Evolutionary conservation across 2,888 invertebrate genomes (phyloP), one percentile per base, ranked within the genome.

Genomic region (Drosophila koepferae): DNA sequence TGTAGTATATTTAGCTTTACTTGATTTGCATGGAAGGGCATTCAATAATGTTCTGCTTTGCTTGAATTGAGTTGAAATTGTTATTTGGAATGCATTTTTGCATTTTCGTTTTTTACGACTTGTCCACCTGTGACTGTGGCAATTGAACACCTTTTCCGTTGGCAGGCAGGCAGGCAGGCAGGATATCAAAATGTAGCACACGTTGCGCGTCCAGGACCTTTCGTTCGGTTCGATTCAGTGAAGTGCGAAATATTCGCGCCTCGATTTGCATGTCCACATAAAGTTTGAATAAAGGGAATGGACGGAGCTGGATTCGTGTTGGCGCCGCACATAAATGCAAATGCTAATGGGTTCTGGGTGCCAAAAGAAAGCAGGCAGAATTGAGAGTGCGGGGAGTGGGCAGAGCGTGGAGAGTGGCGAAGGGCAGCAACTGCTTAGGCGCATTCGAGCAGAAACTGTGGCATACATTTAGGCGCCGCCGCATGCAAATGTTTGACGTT

Each of bases 401-500:
- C n/a, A n/a, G n/a, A n/a, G n/a, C n/a, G n/a, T n/a, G 34, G 18
- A 12, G 36, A 10, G 34, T 10, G 44, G 34, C 28, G 46, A 28
- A 8, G 43, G 14, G 31, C 51, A 14, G 49, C 38, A 38, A 36
- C 34, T 68, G 60, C 66, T 28, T 59, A 49, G 62, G 49, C 63
- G 43, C 75, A 69, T 18, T 69, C 68, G 69, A 20, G 84, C 67
- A 73, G 72, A 80, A 74, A 85, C 68, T 80, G 88, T 82, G 90
- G 90, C 90, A 85, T 82, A 85, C 86, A 86, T 86, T 85, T 85
- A 77, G 88, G 86, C 86, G 89, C 61, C 79, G 70, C 82, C 82
- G 71, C 90, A 89, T 86, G 85, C 90, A 85, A 89, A 85, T 85
- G 86, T 85, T 89, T 85, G 86, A 77, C 82, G 87, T 72, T 89